phyloP scores from a whole-genome alignment of 2,797 vertebrate species.

The Todus mexicanus region DNA sequence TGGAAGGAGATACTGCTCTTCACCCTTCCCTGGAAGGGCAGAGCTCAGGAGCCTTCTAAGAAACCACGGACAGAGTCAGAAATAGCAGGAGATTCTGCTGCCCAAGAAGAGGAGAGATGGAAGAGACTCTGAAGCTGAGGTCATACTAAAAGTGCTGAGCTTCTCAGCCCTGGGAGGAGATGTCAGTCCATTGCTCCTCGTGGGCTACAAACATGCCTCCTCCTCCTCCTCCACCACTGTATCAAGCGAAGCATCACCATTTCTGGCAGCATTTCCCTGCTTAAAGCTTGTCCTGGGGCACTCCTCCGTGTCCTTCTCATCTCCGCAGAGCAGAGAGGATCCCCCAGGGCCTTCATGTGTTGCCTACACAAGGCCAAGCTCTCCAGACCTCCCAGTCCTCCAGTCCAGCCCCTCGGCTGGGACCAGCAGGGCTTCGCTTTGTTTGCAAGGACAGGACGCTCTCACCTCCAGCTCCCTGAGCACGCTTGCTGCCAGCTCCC shows the following conservation, averaged over 20 bases:
- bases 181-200: not conserved
- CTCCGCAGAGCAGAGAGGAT: not conserved
- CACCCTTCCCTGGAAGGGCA: not conserved
- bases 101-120: not conserved
- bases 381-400: not conserved
- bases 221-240: not conserved
- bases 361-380: not conserved
- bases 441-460: accelerated
- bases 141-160: not conserved
- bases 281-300: accelerated
- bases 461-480: not conserved
- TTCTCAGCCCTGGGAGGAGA: not conserved
- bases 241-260: accelerated
- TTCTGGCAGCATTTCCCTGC: not conserved
- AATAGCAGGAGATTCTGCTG: not conserved
- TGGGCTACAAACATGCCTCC: not conserved
- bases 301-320: not conserved
- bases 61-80: not conserved
- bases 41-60: not conserved
- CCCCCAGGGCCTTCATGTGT: not conserved
- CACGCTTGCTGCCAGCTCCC: not conserved
- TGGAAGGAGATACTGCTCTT: not conserved
- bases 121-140: not conserved
- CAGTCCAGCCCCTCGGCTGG: not conserved
- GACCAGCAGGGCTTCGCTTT: not conserved